Conservation (phyloP, 2,888 invertebrate genomes). For the Lasioglossum morio region DNA sequence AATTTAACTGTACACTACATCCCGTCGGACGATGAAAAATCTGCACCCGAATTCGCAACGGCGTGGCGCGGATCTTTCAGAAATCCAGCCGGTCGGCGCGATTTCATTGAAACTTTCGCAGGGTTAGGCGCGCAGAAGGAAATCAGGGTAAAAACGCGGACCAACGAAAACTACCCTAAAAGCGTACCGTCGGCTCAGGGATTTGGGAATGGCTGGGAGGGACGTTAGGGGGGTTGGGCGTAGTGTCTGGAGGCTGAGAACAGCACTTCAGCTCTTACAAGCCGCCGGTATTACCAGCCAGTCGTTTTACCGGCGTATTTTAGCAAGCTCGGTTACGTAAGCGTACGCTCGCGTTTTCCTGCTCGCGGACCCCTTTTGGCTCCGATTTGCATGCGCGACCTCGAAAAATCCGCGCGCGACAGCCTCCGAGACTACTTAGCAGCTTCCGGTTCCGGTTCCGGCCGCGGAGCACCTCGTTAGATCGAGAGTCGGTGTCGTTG, state of each 20-base stretch:
- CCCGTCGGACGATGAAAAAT: background rate
- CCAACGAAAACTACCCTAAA: constrained; percentile 37
- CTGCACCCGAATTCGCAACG: background rate
- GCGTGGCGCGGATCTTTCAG: background rate
- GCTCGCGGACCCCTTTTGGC: constrained; percentile 40
- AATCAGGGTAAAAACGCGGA: constrained; percentile 23
- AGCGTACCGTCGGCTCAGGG: background rate
- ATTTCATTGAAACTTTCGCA: constrained; percentile 5
- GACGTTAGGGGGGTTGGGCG: background rate
- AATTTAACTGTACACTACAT: background rate
- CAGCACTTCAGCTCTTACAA: constrained; percentile 26
- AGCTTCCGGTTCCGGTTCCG: constrained; percentile 69
- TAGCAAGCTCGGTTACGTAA: constrained; percentile 47
- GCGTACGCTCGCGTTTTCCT: constrained; percentile 39
- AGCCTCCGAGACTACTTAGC: constrained; percentile 60
- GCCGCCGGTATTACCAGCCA: constrained; percentile 44
- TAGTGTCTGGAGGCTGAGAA: constrained; percentile 25
- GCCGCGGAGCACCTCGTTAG: constrained; percentile 75
- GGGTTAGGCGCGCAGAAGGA: background rate
- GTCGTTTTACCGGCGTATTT: constrained; percentile 47
- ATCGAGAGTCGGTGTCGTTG: constrained; percentile 68
- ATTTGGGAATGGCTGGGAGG: background rate
- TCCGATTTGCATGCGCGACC: constrained; percentile 45
- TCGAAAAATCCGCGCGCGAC: constrained; percentile 40
- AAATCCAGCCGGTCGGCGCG: constrained; percentile 2